Evolutionary conservation across 2,797 vertebrate genomes (phyloP).

Genomic region (Brachyrhaphis roseni): DNA sequence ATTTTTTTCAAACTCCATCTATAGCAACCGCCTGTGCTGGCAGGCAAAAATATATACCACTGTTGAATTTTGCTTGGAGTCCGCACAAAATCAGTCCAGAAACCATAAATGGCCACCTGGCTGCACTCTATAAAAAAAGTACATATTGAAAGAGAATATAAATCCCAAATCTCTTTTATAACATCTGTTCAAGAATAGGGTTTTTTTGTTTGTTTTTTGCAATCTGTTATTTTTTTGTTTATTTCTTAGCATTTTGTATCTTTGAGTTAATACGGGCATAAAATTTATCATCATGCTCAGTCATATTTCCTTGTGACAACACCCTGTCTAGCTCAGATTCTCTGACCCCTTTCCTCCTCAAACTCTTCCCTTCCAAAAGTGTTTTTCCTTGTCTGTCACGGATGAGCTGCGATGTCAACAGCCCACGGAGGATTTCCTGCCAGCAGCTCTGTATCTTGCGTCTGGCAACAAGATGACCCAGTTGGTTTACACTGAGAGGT

Average conservation of each 20-base stretch:
- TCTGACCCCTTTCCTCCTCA: not conserved
- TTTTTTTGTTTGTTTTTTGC: not conserved
- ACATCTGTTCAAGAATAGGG: not conserved
- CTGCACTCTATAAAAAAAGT: not conserved
- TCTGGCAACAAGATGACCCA: slow-evolving; percentile 67
- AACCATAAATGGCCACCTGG: not conserved
- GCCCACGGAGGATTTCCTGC: slow-evolving; percentile 66
- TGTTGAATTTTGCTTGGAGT: not conserved
- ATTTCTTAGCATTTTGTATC: slow-evolving; percentile 28
- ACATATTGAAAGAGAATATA: slow-evolving; percentile 14
- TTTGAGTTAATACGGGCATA: slow-evolving; percentile 28
- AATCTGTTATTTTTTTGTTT: not conserved
- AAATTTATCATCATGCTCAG: slow-evolving; percentile 39
- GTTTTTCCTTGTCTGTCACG: slow-evolving; percentile 71
- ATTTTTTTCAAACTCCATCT: not conserved
- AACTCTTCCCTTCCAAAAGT: slow-evolving; percentile 56
- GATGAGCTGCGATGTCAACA: slow-evolving; percentile 71
- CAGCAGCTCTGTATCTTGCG: slow-evolving; percentile 61
- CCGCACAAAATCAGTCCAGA: not conserved
- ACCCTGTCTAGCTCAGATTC: slow-evolving; percentile 34
- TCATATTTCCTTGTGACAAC: slow-evolving; percentile 44
- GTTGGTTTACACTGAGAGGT: slow-evolving; percentile 65
- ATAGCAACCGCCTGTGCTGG: not conserved
- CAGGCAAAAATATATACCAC: not conserved
- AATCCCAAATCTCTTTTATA: slow-evolving; percentile 2